Conservation (phyloP, 1,140 invertebrate species). For the Acyrthosiphon pisum region DNA sequence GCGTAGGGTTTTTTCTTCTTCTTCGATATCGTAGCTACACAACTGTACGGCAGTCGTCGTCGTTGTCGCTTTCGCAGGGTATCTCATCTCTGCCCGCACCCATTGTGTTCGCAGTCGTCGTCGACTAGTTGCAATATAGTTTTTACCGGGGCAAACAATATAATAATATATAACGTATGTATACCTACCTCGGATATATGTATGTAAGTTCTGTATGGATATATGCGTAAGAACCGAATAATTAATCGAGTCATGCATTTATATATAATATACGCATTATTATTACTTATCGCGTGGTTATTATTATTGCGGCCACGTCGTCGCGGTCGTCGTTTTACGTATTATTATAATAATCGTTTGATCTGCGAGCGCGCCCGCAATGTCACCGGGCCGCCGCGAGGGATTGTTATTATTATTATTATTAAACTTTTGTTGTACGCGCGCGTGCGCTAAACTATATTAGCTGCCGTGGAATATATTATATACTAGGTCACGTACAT, state of each 20-base stretch:
- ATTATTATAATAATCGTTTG: slow-evolving; percentile 40
- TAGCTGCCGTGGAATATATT: not conserved
- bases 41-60: too few relatives aligned
- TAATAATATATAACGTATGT: not conserved
- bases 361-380: slow-evolving; percentile 22
- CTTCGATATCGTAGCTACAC: too few relatives aligned
- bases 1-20: not conserved
- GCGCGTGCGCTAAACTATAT: not conserved
- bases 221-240: slow-evolving; percentile 7
- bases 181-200: not conserved
- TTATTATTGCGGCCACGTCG: slow-evolving; percentile 40
- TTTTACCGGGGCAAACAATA: too few relatives aligned
- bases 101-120: too few relatives aligned
- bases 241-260: slow-evolving; percentile 2
- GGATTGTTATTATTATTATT: slow-evolving; percentile 35
- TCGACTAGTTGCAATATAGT: too few relatives aligned
- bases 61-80: too few relatives aligned
- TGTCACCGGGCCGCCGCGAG: slow-evolving; percentile 17
- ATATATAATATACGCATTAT: not conserved
- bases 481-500: not conserved
- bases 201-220: too few relatives aligned
- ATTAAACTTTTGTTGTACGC: slow-evolving; percentile 26
- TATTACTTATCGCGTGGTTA: not conserved
- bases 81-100: too few relatives aligned
- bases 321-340: slow-evolving; percentile 17